Evolutionary conservation across 2,888 invertebrate species (phyloP), one percentile per base, ranked within the genome.

Genomic region (Plebejus argus): DNA sequence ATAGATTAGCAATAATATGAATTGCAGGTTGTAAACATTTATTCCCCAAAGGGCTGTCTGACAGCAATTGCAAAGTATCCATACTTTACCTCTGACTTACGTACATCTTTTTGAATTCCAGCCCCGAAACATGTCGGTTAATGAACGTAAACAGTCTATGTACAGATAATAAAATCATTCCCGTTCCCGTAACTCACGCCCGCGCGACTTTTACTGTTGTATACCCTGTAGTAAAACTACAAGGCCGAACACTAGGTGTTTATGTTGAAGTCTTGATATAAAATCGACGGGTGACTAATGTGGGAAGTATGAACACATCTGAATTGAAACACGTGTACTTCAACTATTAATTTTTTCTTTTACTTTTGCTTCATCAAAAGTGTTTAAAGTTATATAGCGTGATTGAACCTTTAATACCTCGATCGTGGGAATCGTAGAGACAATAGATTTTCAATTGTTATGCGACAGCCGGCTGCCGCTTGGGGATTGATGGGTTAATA

Each of bases 201-300:
- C 81, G 85, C 85, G 84, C 86, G 93, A 92, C 92, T 86, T 92
- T 92, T 91, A 93, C 85, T 89, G 89, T 87, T 89, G 89, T 89
- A 90, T 78, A 83, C 88, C 90, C 90, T 86, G 90, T 89, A 86
- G 89, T 90, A 86, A 89, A 89, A 86, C 82, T 80, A 81, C 82
- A 90, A 91, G 90, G 90, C 85, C 90, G 84, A 86, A 85, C 83
- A 85, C 85, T 89, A 88, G 86, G 83, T 85, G 85, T 86, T 85
- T 85, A 83, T 83, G 81, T 83, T 80, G 80, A 81, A 84, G 80
- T 82, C 82, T 80, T 81, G 82, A 82, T 81, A 78, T 77, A 83
- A 80, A 79, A 49, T 39, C 72, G 72, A 72, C 2, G 39, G 45
- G 45, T 72, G 72, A 72, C 72, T 20, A 72, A 72, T 39, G 23